A percentile compares a stretch with the other conserved stretches of the same genome.
Evolutionary conservation across 2,797 vertebrate genomes (phyloP).

Genomic region (Catostomus latipinnis): DNA sequence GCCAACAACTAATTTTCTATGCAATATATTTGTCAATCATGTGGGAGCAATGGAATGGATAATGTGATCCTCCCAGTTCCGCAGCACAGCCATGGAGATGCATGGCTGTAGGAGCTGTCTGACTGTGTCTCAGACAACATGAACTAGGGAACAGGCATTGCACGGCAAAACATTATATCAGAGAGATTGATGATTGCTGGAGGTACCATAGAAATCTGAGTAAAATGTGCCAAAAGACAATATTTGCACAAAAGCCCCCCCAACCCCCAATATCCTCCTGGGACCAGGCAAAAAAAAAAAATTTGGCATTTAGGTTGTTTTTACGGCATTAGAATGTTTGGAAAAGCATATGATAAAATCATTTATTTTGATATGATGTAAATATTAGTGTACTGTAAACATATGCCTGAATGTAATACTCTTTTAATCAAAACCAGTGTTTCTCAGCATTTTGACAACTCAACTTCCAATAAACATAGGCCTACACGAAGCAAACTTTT

Average conservation of each 20-base stretch:
- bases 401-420: too few relatives aligned
- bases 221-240: slow-evolving; percentile 55
- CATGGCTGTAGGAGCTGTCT: slow-evolving; percentile 37
- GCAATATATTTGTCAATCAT: slow-evolving; percentile 39
- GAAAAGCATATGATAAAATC: too few relatives aligned
- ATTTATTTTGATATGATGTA: too few relatives aligned
- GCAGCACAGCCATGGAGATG: slow-evolving; percentile 34
- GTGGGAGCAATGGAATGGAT: slow-evolving; percentile 36
- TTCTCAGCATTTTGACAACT: too few relatives aligned
- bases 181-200: slow-evolving; percentile 66
- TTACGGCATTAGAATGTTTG: too few relatives aligned
- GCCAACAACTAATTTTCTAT: slow-evolving; percentile 37
- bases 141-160: slow-evolving; percentile 39
- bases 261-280: too few relatives aligned
- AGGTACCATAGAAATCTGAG: slow-evolving; percentile 58
- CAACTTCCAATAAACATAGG: too few relatives aligned
- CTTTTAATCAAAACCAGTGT: too few relatives aligned
- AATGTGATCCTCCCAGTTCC: slow-evolving; percentile 34
- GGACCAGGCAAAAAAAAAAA: too few relatives aligned
- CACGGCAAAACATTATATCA: slow-evolving; percentile 54
- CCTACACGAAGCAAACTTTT: too few relatives aligned
- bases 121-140: slow-evolving; percentile 45
- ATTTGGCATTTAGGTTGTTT: too few relatives aligned
- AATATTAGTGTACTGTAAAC: too few relatives aligned
- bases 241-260: slow-evolving; percentile 59